These are phyloP conservation scores for Drosophila funebris DNA, from an alignment of 1,140 invertebrate species.

Conservation along the genomic window DNA sequence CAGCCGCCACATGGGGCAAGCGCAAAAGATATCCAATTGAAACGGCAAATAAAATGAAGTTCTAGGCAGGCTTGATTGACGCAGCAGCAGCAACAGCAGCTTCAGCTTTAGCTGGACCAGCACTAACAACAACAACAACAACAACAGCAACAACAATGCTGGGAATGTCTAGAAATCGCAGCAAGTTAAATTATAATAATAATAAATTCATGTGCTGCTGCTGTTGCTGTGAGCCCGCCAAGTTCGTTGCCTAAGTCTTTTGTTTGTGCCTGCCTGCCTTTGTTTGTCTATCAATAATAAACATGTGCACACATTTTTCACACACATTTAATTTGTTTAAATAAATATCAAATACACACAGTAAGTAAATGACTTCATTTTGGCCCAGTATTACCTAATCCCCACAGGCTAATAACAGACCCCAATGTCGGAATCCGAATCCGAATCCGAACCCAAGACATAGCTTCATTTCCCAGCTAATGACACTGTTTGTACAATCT, in stretches of 20 bases:
- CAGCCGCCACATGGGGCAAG: slow-evolving; percentile 37
- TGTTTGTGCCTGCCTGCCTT: slow-evolving; percentile 41
- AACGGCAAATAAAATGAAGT: slow-evolving; percentile 46
- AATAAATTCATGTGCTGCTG: slow-evolving; percentile 45
- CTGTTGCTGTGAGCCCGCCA: slow-evolving; percentile 25
- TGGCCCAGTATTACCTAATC: slow-evolving; percentile 38
- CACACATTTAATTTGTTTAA: slow-evolving; percentile 69
- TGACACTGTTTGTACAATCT: slow-evolving; percentile 61
- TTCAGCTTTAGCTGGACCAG: background rate
- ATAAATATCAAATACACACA: slow-evolving; percentile 52
- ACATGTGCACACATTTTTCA: slow-evolving; percentile 42
- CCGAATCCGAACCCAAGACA: background rate
- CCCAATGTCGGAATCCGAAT: background rate
- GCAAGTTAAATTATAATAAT: slow-evolving; percentile 64
- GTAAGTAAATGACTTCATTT: slow-evolving; percentile 69
- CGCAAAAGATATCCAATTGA: slow-evolving; percentile 33
- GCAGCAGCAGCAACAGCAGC: slow-evolving; percentile 28
- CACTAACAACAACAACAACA: slow-evolving; percentile 12
- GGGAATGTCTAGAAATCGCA: slow-evolving; percentile 74
- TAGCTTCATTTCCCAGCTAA: slow-evolving; percentile 52
- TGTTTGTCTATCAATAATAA: slow-evolving; percentile 43
- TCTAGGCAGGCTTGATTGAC: slow-evolving; percentile 58
- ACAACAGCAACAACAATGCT: slow-evolving; percentile 57
- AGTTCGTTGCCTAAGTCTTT: slow-evolving; percentile 65
- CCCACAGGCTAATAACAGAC: slow-evolving; percentile 12